phyloP scores from a whole-genome alignment of 2,888 invertebrate species.

The Aleiodes alternator region DNA sequence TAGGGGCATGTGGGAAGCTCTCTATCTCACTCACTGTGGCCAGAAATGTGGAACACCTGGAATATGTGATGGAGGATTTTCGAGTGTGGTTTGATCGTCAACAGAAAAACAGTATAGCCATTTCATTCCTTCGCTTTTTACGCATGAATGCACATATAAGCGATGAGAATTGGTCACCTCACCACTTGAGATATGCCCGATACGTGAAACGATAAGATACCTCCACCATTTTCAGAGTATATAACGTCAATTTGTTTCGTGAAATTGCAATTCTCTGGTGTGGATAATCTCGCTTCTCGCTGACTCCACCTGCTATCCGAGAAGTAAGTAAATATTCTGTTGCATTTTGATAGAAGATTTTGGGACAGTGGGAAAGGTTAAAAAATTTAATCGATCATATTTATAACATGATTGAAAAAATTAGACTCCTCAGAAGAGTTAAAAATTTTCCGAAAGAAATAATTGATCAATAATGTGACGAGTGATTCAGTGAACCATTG shows the following conservation, averaged over 20 bases:
- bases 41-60: conserved; percentile 32
- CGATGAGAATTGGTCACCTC: conserved; percentile 9
- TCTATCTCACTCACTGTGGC: conserved; percentile 12
- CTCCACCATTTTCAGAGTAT: conserved; percentile 9
- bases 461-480: no score
- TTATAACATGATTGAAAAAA: no score
- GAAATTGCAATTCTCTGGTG: conserved; percentile 22
- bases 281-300: conserved; percentile 6
- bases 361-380: no score
- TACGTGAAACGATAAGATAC: conserved; percentile 27
- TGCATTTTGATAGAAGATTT: no score
- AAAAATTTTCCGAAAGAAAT: no score
- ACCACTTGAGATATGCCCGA: conserved; percentile 26
- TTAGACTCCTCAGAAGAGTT: no score
- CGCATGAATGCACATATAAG: not conserved
- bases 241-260: conserved; percentile 30
- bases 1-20: not conserved
- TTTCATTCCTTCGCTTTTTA: no score
- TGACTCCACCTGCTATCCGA: not conserved
- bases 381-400: no score
- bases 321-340: no score
- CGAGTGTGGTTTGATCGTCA: conserved; percentile 25
- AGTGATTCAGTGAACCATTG: no score
- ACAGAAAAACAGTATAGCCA: conserved; percentile 2
- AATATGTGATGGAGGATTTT: conserved; percentile 7